A percentile compares a stretch with the other conserved stretches of the same genome.
These are phyloP conservation scores for Busseola fusca DNA, from an alignment of 2,888 invertebrate genomes.

Conservation along the genomic window DNA sequence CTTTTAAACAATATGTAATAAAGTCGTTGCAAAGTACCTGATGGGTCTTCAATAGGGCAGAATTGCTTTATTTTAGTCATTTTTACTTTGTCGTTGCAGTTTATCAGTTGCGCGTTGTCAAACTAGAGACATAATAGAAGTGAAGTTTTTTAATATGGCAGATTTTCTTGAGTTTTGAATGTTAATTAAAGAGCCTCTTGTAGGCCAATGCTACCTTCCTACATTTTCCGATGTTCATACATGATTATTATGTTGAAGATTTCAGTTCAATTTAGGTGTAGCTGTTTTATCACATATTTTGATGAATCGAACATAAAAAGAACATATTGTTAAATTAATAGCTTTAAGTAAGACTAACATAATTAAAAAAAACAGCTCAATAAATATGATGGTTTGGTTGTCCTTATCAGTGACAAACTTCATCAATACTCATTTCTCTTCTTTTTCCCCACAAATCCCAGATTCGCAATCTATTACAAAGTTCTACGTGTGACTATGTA, in stretches of 20 bases:
- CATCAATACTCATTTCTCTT: not conserved
- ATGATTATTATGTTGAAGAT: not conserved
- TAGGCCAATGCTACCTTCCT: not conserved
- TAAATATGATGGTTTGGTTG: not conserved
- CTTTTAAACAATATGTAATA: slow-evolving; percentile 52
- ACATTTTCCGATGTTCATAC: not conserved
- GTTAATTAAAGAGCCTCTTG: not conserved
- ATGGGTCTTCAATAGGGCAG: not conserved
- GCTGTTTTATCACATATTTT: not conserved
- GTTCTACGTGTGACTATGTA: slow-evolving; percentile 41
- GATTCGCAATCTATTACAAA: slow-evolving; percentile 33
- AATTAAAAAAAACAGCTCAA: not conserved
- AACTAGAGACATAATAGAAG: not conserved
- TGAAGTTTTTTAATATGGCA: no score
- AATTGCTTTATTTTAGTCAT: not conserved
- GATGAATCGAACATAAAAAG: not conserved
- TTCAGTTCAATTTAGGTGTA: no score
- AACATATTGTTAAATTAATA: no score
- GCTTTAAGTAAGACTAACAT: not conserved
- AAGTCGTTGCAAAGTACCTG: slow-evolving; percentile 16
- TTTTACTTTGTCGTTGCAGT: not conserved
- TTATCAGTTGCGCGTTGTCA: not conserved
- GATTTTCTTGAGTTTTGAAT: not conserved
- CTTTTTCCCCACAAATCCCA: slow-evolving; percentile 3
- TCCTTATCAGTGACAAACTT: not conserved